A percentile compares a stretch with the other conserved stretches of the same genome.
phyloP scores from a whole-genome alignment of 2,888 invertebrate genomes.

The Apotomis betuletana region DNA sequence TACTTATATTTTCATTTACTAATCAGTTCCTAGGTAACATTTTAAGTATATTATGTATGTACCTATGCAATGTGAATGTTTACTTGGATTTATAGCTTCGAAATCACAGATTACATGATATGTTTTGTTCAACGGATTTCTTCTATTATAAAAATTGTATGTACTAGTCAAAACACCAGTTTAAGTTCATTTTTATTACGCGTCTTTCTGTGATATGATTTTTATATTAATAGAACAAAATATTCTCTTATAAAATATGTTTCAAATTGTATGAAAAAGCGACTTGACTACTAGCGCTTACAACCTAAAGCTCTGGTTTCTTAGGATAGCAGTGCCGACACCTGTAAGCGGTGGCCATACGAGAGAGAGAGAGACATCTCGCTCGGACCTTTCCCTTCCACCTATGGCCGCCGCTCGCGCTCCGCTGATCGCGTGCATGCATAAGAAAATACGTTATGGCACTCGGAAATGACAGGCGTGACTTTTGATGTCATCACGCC shows the following conservation, averaged over 20 bases:
- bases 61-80: conserved; percentile 18
- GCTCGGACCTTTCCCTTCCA: no score
- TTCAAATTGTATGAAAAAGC: conserved; percentile 20
- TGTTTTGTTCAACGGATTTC: conserved; percentile 23
- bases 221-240: conserved; percentile 72
- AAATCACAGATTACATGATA: conserved; percentile 11
- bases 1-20: not conserved
- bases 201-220: conserved; percentile 75
- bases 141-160: conserved; percentile 53
- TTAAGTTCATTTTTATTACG: conserved; percentile 63
- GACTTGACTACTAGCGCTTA: not conserved
- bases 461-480: no score
- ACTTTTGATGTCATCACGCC: no score
- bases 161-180: conserved; percentile 76
- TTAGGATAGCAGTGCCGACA: no score
- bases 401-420: no score
- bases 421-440: no score
- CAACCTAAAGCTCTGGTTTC: no score
- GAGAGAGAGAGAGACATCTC: no score
- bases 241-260: conserved; percentile 48
- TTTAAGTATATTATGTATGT: conserved; percentile 10
- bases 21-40: conserved; percentile 26
- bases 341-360: no score
- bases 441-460: no score
- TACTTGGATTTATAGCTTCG: conserved; percentile 12